Evolutionary conservation across 2,797 vertebrate species (phyloP), one percentile per base, ranked within the genome.

Genomic region (Cyclopterus lumpus): DNA sequence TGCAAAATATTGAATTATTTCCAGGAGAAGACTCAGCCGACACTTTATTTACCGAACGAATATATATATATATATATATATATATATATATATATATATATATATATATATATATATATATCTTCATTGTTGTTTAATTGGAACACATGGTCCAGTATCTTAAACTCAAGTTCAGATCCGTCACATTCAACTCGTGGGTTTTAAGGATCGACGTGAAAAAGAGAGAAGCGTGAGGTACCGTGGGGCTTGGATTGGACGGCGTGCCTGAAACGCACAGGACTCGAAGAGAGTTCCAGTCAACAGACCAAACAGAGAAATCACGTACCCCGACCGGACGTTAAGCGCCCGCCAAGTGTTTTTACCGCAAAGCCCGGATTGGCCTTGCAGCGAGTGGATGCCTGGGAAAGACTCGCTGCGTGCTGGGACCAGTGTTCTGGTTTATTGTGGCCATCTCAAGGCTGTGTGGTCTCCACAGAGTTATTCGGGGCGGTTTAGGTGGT

Each of bases 391-490:
- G 81, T 76, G 70, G 87, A 88, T 83, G 86, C 85, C 84, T 85
- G 87, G 78, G 84, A 92, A 92, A 89, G 77, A 62, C 85, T 88
- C 66, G 66, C 74, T 92, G 82, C 81, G 85, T 91, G 90, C 86
- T 87, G 89, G 78, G 86, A 90, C 87, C 89, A 78, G 73, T 83
- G 86, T 89, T 93, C 83, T 91, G 88, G 79, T 89, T 92, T 92
- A 88, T 84, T 89, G 91, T 91, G 90, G 90, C 87, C 86, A 79
- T 81, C 81, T 90, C 75, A 81, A 90, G 86, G 88, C 89, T 92
- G 90, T 90, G 87, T 90, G 81, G 89, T 88, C 90, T 90, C 85
- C 42, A 58, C 80, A 80, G 75, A 81, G 83, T 83, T 86, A 78
- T 91, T 88, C 80, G 78, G 78, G 78, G 69, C 55, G 55, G 79